These are phyloP conservation scores for Tineola bisselliella DNA, from an alignment of 2,888 invertebrate genomes.

Conservation along the genomic window DNA sequence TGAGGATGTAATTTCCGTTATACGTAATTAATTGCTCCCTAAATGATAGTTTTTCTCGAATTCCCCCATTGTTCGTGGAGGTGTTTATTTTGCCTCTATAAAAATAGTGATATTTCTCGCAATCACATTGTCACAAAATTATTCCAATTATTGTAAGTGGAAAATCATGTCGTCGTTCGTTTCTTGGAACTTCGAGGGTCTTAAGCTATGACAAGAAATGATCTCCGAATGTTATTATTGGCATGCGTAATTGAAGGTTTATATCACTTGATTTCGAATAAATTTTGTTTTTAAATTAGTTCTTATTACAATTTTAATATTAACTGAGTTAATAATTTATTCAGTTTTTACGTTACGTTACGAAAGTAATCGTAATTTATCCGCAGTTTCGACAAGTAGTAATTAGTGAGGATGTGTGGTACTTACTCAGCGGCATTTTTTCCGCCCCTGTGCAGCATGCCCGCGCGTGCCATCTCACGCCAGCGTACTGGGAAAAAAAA, in stretches of 20 bases:
- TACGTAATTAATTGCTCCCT: neutral
- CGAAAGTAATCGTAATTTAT: neutral
- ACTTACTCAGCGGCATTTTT: slow-evolving; percentile 81
- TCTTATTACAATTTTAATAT: too few relatives aligned
- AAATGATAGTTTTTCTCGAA: neutral
- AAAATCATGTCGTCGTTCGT: slow-evolving; percentile 37
- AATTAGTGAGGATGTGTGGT: slow-evolving; percentile 16
- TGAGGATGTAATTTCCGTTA: too few relatives aligned
- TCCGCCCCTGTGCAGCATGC: slow-evolving; percentile 79
- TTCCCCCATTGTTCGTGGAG: too few relatives aligned
- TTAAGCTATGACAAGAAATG: neutral
- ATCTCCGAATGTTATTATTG: neutral
- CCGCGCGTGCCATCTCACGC: slow-evolving; percentile 81
- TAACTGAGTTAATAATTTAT: too few relatives aligned
- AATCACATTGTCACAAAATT: neutral
- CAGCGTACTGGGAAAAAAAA: slow-evolving; percentile 63
- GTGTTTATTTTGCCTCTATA: neutral
- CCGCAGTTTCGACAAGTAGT: neutral
- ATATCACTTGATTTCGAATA: neutral
- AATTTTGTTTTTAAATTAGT: neutral
- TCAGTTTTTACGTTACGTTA: too few relatives aligned
- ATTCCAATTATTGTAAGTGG: slow-evolving; percentile 44
- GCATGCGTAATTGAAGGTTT: neutral
- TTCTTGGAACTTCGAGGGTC: slow-evolving; percentile 1
- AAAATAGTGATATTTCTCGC: neutral